Percentiles rank a stretch among this genome's conserved stretches.
These are phyloP conservation scores for Zoanthus solanderi DNA, from an alignment of 92 coral and sea anemone species.

Conservation along the genomic window DNA sequence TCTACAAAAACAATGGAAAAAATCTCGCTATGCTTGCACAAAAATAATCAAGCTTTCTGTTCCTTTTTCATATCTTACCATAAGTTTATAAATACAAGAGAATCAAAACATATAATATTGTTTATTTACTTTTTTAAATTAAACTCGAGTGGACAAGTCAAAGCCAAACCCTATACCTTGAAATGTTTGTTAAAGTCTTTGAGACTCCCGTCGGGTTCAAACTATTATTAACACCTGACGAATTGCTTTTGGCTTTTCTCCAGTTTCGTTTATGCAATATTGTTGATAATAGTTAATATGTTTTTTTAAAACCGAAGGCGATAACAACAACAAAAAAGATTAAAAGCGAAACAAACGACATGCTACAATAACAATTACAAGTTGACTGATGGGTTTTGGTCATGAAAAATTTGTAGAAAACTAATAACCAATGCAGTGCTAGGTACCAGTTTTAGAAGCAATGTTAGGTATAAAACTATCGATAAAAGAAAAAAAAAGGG, in stretches of 20 bases:
- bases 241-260: background rate
- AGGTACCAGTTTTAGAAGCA: background rate
- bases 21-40: too few species aligned
- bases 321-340: background rate
- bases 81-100: too few species aligned
- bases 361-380: background rate
- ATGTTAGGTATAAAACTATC: background rate
- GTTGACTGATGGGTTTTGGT: background rate
- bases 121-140: too few species aligned
- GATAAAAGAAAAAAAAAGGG: too few species aligned
- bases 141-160: too few species aligned
- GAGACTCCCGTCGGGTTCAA: too few species aligned
- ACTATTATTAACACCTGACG: background rate
- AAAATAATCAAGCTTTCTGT: too few species aligned
- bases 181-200: too few species aligned
- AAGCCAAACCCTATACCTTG: too few species aligned
- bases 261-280: background rate
- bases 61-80: too few species aligned
- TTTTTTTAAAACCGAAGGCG: background rate
- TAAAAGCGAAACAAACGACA: background rate
- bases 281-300: background rate
- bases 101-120: too few species aligned
- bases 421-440: background rate
- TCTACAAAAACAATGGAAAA: too few species aligned
- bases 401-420: background rate